A percentile compares a stretch with the other conserved stretches of the same genome.
phyloP scores from a whole-genome alignment of 2,888 invertebrate genomes.

The Coremacera marginata region DNA sequence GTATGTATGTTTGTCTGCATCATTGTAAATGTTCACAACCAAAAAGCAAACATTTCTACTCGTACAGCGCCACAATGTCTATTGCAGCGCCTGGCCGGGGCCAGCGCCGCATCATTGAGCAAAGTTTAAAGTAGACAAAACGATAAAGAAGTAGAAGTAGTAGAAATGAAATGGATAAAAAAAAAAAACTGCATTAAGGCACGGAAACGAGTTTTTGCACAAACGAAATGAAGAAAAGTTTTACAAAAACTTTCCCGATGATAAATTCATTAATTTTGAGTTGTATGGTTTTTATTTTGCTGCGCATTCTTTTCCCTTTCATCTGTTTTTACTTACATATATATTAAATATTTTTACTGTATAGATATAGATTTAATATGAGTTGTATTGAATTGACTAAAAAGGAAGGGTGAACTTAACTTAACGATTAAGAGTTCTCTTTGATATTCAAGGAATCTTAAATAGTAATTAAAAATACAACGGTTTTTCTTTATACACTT shows the following conservation, averaged over 20 bases:
- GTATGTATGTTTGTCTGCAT: background rate
- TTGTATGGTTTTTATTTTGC: constrained; percentile 19
- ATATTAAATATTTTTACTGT: background rate
- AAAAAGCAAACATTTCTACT: constrained; percentile 28
- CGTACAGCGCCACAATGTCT: constrained; percentile 4
- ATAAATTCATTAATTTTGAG: constrained; percentile 63
- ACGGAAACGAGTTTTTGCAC: constrained; percentile 30
- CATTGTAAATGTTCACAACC: constrained; percentile 12
- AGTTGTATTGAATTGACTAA: background rate
- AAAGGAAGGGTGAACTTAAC: background rate
- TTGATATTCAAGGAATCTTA: too few relatives aligned
- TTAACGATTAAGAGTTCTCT: too few relatives aligned
- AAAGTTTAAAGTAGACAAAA: constrained; percentile 34
- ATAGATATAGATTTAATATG: background rate
- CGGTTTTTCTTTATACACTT: too few relatives aligned
- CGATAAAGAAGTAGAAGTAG: background rate
- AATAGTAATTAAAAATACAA: too few relatives aligned
- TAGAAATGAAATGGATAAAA: constrained; percentile 26
- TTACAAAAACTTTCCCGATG: constrained; percentile 50
- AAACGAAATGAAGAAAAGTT: constrained; percentile 43
- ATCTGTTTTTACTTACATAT: background rate
- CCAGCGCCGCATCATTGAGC: constrained; percentile 23
- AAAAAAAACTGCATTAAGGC: constrained; percentile 32
- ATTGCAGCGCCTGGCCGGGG: constrained; percentile 6
- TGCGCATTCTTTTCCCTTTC: constrained; percentile 1